phyloP scores from a whole-genome alignment of 2,888 invertebrate species.

The Folsomia candida region DNA sequence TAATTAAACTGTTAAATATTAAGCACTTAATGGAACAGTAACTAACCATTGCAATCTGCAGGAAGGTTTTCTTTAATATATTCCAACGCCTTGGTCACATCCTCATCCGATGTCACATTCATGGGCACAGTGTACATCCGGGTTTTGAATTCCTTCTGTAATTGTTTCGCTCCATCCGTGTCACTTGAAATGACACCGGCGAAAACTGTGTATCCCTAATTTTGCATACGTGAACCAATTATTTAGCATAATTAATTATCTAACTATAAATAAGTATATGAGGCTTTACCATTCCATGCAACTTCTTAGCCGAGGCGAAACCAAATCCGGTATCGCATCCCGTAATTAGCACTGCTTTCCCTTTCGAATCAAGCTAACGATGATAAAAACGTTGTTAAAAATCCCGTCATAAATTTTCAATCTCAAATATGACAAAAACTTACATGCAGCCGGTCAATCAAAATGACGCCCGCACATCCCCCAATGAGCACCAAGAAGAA shows the following conservation, averaged over 20 bases:
- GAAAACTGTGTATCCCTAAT: slow-evolving; percentile 77
- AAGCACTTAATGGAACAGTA: not conserved
- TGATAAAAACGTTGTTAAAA: slow-evolving; percentile 6
- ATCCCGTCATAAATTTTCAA: not conserved
- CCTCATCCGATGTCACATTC: slow-evolving; percentile 54
- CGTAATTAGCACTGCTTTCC: slow-evolving; percentile 79
- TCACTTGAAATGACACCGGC: slow-evolving; percentile 60
- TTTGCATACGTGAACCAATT: not conserved
- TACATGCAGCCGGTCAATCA: slow-evolving; percentile 22
- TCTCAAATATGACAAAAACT: not conserved
- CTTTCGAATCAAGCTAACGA: slow-evolving; percentile 72
- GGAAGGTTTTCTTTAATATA: slow-evolving; percentile 41
- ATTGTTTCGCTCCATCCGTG: slow-evolving; percentile 46
- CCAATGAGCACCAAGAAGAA: slow-evolving; percentile 19
- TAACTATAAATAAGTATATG: no score
- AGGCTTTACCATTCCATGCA: slow-evolving; percentile 73
- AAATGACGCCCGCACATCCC: slow-evolving; percentile 14
- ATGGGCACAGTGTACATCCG: slow-evolving; percentile 53
- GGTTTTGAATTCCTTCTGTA: slow-evolving; percentile 37
- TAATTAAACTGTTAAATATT: not conserved
- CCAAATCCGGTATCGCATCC: slow-evolving; percentile 78
- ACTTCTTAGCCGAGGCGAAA: slow-evolving; percentile 70
- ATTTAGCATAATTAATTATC: not conserved
- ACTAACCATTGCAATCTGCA: slow-evolving; percentile 4
- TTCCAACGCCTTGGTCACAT: slow-evolving; percentile 52